Evolutionary conservation across 2,797 vertebrate genomes (phyloP), one percentile per base, ranked within the genome.

Genomic region (Staurois parvus): DNA sequence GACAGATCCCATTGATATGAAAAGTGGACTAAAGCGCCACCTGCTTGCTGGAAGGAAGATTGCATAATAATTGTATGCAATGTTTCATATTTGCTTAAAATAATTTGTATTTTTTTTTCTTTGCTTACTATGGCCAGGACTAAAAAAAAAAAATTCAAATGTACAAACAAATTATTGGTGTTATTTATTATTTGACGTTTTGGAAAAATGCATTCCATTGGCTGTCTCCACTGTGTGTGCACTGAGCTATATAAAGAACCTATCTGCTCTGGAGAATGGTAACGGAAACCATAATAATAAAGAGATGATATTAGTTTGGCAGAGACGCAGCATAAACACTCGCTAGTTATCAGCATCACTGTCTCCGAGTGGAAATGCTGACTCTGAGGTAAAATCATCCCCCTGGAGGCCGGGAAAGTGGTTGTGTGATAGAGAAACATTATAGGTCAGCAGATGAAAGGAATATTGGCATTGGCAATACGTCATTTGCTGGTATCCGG

Each of bases 381-480:
- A 86, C 79, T 77, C 26, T 26, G 34, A 73, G 32, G 74, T 86
- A 86, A 86, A 67, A 62, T 52, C 37, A 78, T 73, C 56, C 67
- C 70, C 75, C 56, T 10, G 67, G 70, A 68, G 32, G 72, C 40
- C n/a, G 28, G 78, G 64, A 67, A 26, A 68, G 69, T 72, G 72
- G 68, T 81, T 85, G 42, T 29, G 26, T 72, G 67, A 86, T 78
- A 73, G 40, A 74, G 67, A 83, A 78, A 86, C 74, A 83, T 77
- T 70, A 67, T 45, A 72, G 80, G 85, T 83, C 85, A 86, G 79
- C 52, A 70, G 75, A 86, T 86, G 69, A 83, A 15, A n/a, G 76
- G 62, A 82, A 83, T 80, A 86, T 83, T 77, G 77, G 42, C 70
- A 86, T 83, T 77, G 77, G 42, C 70, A 83, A 86, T 70, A 86